Base-by-base conservation (phyloP, 1,140 invertebrate genomes). In the Drosophila melanica region DNA sequence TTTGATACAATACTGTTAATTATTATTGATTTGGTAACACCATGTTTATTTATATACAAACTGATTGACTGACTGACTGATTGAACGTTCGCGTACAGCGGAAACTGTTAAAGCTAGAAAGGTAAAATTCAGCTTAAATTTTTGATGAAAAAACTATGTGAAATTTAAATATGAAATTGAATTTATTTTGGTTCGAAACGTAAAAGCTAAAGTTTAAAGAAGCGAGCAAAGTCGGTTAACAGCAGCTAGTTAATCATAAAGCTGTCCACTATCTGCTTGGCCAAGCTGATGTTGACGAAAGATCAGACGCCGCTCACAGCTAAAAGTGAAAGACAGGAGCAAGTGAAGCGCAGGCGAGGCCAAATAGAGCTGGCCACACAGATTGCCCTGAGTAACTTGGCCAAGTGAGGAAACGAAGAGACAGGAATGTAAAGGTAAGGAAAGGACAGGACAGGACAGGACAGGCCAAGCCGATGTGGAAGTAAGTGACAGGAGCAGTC, bases 301-400 rank as follows among this genome's bases (percentile, higher is more conserved):
- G 84, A 87, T 89, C 84, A 89, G 82, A 89, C 76, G 79, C 63
- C 65, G 73, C 69, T 69, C 84, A 71, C 85, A 89, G 75, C 79
- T 79, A 63, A 54, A 50, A 59, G 47, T 79, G 68, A 72, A 60
- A 47, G 79, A 76, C 57, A 75, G 71, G 14, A 60, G 54, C 42
- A 27, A 53, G 50, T 53, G 76, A 16, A 68, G 55, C 23, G 47
- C 7, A 59, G 45, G 53, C 14, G 33, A 10, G 12, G 10, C 18
- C 35, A 57, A 57, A 57, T 42, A 57, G 42, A 57, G 14, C 16
- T 42, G 41, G 12, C 23, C 48, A 12, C 39, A 41, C 12, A 4
- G n/a, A 50, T 16, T 10, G 55, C 18, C 33, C 20, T 59, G 33
- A 35, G 35, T 48, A 41, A 33, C 44, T 70, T 70, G 27, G 54